These are phyloP conservation scores for Gulo gulo DNA, from an alignment of 2,113 vertebrate species.

Conservation along the genomic window DNA sequence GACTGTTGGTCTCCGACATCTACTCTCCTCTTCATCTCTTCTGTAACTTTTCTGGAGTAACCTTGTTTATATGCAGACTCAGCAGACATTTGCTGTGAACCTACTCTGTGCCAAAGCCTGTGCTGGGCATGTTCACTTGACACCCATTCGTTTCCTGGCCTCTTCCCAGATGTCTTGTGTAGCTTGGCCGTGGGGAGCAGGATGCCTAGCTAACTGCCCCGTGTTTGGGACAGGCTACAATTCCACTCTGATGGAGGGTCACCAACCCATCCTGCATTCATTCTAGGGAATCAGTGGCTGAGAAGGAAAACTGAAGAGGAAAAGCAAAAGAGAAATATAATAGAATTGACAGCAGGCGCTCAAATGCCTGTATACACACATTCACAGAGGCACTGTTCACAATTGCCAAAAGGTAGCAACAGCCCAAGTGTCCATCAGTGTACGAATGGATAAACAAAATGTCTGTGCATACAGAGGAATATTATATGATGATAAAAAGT, in stretches of 20 bases:
- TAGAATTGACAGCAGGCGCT: neutral
- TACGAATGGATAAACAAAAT: neutral
- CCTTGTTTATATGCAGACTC: neutral
- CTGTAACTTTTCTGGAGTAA: neutral
- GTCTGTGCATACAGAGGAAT: rapidly evolving
- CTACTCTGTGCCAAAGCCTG: neutral
- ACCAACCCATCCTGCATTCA: neutral
- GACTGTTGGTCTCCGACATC: neutral
- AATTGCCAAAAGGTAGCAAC: neutral
- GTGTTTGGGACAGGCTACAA: neutral
- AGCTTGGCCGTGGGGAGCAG: neutral
- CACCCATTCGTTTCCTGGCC: too few relatives aligned
- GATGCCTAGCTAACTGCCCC: neutral
- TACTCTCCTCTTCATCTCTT: neutral
- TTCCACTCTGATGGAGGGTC: neutral
- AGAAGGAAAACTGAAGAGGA: neutral
- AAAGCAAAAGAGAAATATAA: neutral
- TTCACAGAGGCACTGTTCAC: neutral
- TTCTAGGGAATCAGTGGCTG: neutral
- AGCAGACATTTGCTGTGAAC: neutral
- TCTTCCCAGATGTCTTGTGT: neutral
- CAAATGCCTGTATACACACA: rapidly evolving
- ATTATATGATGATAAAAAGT: neutral
- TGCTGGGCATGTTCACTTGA: neutral
- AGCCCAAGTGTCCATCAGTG: neutral